phyloP scores from a whole-genome alignment of 2,888 invertebrate species.

The Oscheius sp. region DNA sequence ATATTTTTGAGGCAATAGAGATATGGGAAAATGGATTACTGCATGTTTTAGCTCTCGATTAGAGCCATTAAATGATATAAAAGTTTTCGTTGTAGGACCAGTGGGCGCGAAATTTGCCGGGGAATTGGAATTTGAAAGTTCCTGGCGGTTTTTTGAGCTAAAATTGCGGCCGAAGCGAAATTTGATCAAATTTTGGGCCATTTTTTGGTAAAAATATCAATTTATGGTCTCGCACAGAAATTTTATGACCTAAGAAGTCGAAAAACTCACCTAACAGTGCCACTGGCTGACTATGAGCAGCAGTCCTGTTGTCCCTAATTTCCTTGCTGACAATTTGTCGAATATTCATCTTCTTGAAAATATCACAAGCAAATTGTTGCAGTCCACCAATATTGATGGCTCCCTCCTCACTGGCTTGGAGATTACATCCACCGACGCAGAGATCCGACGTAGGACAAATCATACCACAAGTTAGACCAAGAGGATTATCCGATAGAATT shows the following conservation, averaged over 20 bases:
- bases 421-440: slow-evolving; percentile 96
- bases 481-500: slow-evolving; percentile 95
- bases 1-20: too few relatives aligned
- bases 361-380: slow-evolving; percentile 94
- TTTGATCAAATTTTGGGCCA: too few relatives aligned
- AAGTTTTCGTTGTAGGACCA: too few relatives aligned
- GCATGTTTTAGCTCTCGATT: too few relatives aligned
- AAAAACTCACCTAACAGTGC: slow-evolving; percentile 80
- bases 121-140: too few relatives aligned
- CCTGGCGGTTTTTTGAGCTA: too few relatives aligned
- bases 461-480: slow-evolving; percentile 96
- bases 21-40: too few relatives aligned
- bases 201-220: not conserved
- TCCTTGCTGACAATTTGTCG: slow-evolving; percentile 86
- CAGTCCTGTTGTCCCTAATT: slow-evolving; percentile 63
- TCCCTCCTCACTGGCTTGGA: slow-evolving; percentile 93
- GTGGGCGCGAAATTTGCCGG: too few relatives aligned
- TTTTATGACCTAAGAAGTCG: not conserved
- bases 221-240: not conserved
- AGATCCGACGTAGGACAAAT: slow-evolving; percentile 98
- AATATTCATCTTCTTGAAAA: slow-evolving; percentile 91
- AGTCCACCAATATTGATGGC: slow-evolving; percentile 98
- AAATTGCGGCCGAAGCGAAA: too few relatives aligned
- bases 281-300: slow-evolving; percentile 76
- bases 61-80: too few relatives aligned